Base-by-base conservation (phyloP, 2,113 vertebrate genomes). In the Gallinago paraguaiae region DNA sequence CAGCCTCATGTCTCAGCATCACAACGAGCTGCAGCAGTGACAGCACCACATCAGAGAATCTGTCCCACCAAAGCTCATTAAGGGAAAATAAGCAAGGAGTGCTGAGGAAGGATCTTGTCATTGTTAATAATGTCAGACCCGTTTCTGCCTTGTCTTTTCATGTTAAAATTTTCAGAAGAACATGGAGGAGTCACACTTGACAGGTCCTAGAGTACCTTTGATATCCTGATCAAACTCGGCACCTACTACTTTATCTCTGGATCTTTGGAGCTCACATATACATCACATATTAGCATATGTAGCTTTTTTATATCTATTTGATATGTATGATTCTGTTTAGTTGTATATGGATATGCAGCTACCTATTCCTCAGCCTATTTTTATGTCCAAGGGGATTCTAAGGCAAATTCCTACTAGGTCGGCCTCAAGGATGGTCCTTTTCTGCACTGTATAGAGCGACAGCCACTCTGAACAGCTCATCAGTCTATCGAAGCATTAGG, bases 21-120 rank as follows among this genome's bases (percentile, higher is more conserved):
- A 1, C 60, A 64, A 61, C 0, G 2, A 79, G 64, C 70, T 64
- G 78, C 60, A 10, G 41, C 65, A 67, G 33, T 7, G 2, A 27
- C 46, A 82, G 67, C 53, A 50, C 57, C 90, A 91, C 27, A 0
- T 77, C 91, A 83, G 61, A 64, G 53, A 19, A 30, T 27, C 72
- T 39, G 68, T 83, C 87, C 90, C 85, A 92, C 79, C 80, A 87
- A 89, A 93, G 93, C 93, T 97, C 95, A 65, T 97, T 96, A 97
- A 65, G 71, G 50, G 43, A 59, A 89, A 95, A 86, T 22, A 78
- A 89, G 74, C 92, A 78, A 92, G 77, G 69, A 94, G 50, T 33
- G 60, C 68, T 92, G 57, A 64, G 77, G 79, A 93, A 95, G 60
- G 80, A 87, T 76, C 92, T 72, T 92, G 89, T 95, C 90, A 69